Evolutionary conservation across 2,113 vertebrate genomes (phyloP).

Genomic region (Bubo bubo): DNA sequence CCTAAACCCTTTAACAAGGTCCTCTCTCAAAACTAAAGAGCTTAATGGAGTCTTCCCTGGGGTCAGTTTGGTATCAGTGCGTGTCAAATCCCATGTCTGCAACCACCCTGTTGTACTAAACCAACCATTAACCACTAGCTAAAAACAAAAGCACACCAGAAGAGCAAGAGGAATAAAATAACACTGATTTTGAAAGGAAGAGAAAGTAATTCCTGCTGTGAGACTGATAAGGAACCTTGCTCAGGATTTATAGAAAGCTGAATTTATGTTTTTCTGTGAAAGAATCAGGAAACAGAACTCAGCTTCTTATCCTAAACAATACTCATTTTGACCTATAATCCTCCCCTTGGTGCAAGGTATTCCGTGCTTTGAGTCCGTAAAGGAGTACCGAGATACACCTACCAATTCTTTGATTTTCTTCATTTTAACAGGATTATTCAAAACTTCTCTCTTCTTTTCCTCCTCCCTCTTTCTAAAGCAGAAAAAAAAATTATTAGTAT

Average conservation of each 20-base stretch:
- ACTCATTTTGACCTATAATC: not conserved
- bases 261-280: not conserved
- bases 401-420: conserved; percentile 96
- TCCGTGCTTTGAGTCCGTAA: not conserved
- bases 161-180: not conserved
- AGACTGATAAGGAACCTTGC: not conserved
- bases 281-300: not conserved
- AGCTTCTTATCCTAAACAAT: fast-evolving
- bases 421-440: conserved; percentile 98
- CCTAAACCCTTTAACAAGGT: not conserved
- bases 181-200: not conserved
- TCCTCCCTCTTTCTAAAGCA: conserved; percentile 89
- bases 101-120: not conserved
- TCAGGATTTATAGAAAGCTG: not conserved
- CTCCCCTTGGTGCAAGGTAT: not conserved
- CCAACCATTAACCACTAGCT: not conserved
- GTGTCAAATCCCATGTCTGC: not conserved
- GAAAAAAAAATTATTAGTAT: not conserved
- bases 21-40: not conserved
- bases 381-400: not conserved
- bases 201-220: not conserved
- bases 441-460: conserved; percentile 92
- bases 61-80: not conserved
- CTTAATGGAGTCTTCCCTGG: not conserved
- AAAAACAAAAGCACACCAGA: not conserved